A percentile compares a stretch with the other conserved stretches of the same genome.
Conservation (phyloP, 2,113 vertebrate genomes). For the Dipodomys stephensi region DNA sequence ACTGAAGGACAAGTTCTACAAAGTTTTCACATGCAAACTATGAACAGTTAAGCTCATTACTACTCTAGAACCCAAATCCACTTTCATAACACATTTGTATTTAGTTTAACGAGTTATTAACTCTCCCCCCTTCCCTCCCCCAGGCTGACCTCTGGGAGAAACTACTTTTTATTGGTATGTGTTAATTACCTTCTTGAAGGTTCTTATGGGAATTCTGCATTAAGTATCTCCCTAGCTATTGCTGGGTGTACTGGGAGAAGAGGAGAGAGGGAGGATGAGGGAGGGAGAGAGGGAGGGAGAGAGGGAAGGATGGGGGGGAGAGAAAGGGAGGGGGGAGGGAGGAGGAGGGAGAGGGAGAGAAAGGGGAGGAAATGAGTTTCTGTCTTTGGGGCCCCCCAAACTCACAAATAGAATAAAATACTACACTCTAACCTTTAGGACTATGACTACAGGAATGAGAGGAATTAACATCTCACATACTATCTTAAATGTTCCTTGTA, state of each 20-base stretch:
- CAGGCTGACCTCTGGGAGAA: conserved; percentile 30
- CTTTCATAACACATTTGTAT: background rate
- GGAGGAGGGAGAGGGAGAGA: too few relatives aligned
- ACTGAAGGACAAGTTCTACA: conserved; percentile 15
- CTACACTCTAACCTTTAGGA: background rate
- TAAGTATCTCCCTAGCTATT: conserved; percentile 24
- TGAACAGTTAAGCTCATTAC: background rate
- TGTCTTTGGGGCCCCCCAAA: conserved; percentile 10
- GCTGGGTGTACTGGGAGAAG: background rate
- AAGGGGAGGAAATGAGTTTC: background rate
- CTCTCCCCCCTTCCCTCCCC: background rate
- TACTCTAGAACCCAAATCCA: background rate
- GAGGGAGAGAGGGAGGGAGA: too few relatives aligned
- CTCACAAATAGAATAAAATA: conserved; percentile 23
- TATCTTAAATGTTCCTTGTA: conserved; percentile 27
- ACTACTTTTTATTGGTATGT: background rate
- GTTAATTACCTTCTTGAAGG: conserved; percentile 61
- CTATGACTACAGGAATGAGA: conserved; percentile 26
- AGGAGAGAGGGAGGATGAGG: too few relatives aligned
- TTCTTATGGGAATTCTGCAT: conserved; percentile 50
- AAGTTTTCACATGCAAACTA: conserved; percentile 3
- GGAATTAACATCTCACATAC: background rate
- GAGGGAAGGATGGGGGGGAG: too few relatives aligned
- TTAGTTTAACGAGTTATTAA: conserved; percentile 26
- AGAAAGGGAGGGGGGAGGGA: too few relatives aligned